Conservation (phyloP, 2,888 invertebrate species). For the Cataglyphis altisquamis region DNA sequence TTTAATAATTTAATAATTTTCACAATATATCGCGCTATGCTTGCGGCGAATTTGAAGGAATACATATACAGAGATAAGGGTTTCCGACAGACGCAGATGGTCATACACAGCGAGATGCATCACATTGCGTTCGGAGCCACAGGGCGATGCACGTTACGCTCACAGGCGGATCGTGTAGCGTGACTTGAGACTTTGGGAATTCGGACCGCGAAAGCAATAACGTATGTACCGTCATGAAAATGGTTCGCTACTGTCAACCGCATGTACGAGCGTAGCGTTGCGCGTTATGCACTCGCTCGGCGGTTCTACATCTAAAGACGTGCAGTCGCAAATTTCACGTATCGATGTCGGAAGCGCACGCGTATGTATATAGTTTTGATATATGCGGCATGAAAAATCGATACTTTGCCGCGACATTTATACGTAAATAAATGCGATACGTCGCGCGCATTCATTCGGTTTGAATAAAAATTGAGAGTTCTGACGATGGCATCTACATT, state of each 20-base stretch:
- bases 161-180: constrained; percentile 59
- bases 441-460: constrained; percentile 19
- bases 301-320: constrained; percentile 8
- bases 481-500: constrained; percentile 47
- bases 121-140: constrained; percentile 24
- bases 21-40: background rate
- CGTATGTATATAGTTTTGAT: constrained; percentile 26
- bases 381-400: constrained; percentile 46
- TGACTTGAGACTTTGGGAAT: constrained; percentile 66
- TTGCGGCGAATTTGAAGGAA: constrained; percentile 24
- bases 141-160: constrained; percentile 41
- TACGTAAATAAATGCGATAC: constrained; percentile 33
- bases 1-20: background rate
- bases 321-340: constrained; percentile 41
- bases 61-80: constrained; percentile 16
- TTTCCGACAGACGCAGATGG: constrained; percentile 26
- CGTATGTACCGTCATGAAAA: constrained; percentile 53
- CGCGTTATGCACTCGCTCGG: constrained; percentile 25
- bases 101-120: constrained; percentile 36
- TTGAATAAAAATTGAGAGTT: constrained; percentile 48
- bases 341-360: constrained; percentile 29
- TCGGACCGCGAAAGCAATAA: constrained; percentile 68
- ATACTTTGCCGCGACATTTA: constrained; percentile 47
- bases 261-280: constrained; percentile 33
- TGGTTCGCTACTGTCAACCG: constrained; percentile 36